Base-by-base conservation (phyloP, 2,797 vertebrate species). In the Scolopax bukidnonensis region DNA sequence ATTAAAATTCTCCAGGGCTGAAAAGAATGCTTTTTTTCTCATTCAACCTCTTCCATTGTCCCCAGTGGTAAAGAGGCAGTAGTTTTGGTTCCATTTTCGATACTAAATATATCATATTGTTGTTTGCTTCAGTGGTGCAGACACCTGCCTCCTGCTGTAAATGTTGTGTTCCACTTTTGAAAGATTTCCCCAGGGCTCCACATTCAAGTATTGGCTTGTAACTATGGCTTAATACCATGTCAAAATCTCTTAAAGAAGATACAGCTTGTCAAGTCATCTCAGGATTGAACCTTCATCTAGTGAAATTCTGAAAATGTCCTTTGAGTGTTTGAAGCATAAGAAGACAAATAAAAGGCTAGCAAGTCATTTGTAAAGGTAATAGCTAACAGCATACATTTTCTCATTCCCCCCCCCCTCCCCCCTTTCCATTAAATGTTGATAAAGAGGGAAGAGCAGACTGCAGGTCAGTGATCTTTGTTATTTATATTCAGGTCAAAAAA, bases 191-290 rank as follows among this genome's bases (percentile, higher is more conserved):
- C 84, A 90, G 98, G 98, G 98, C 95, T 98, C 96, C 85, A 95
- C 98, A 98, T 98, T 97, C 98, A 97, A 98, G 97, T 97, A 98
- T 98, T 98, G 98, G 98, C 98, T 99, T 98, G 98, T 99, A 99
- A 99, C 98, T 98, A 98, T 98, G 98, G 98, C 98, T 98, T 99
- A 98, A 99, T 99, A 98, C 98, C 96, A 38, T 98, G 98, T 99
- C 98, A 98, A 97, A 98, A 98, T 98, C 98, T 99, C 98, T 98
- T 96, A 98, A 98, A 98, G 97, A 98, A 98, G 98, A 98, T 98
- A 96, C 96, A 98, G 97, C 97, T 98, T 98, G 98, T 99, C 98
- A 98, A 97, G 97, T 97, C 89, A 92, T 97, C 97, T 97, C 93
- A 97, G 97, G 96, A 97, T 61, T 97, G 97, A 98, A 97, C 96